A percentile compares a stretch with the other conserved stretches of the same genome.
Evolutionary conservation across 2,797 vertebrate genomes (phyloP).

Genomic region (Fundulus diaphanus): DNA sequence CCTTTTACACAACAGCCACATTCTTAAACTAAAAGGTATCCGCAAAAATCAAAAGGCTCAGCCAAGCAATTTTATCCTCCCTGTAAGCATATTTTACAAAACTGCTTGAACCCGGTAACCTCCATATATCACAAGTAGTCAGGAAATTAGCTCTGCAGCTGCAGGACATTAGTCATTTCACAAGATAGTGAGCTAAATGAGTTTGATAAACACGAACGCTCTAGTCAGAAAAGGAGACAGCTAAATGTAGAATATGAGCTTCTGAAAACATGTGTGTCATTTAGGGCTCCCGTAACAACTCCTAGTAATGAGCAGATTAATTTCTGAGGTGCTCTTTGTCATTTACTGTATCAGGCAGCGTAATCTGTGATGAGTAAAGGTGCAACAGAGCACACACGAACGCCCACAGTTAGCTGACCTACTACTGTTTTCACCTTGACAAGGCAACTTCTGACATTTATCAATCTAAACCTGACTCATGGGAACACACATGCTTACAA

Average conservation of each 20-base stretch:
- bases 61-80: background rate
- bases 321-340: slow-evolving; percentile 52
- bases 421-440: slow-evolving; percentile 72
- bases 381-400: slow-evolving; percentile 50
- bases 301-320: slow-evolving; percentile 36
- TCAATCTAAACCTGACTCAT: slow-evolving; percentile 52
- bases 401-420: slow-evolving; percentile 48
- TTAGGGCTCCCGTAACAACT: slow-evolving; percentile 34
- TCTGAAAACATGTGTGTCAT: slow-evolving; percentile 44
- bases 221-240: background rate
- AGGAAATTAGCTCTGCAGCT: background rate
- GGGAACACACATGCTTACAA: slow-evolving; percentile 15
- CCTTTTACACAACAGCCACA: background rate
- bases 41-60: background rate
- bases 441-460: slow-evolving; percentile 67
- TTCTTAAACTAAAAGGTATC: background rate
- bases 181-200: background rate
- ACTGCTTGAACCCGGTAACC: slow-evolving; percentile 19
- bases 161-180: slow-evolving; percentile 29
- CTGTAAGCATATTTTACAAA: background rate
- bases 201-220: slow-evolving; percentile 1
- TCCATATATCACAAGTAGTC: slow-evolving; percentile 17
- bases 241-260: slow-evolving; percentile 40
- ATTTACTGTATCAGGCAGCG: slow-evolving; percentile 58
- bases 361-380: slow-evolving; percentile 61